phyloP scores from a whole-genome alignment of 30 jellyfish, hydroid and myxozoan species.

The Turritopsis rubra region DNA sequence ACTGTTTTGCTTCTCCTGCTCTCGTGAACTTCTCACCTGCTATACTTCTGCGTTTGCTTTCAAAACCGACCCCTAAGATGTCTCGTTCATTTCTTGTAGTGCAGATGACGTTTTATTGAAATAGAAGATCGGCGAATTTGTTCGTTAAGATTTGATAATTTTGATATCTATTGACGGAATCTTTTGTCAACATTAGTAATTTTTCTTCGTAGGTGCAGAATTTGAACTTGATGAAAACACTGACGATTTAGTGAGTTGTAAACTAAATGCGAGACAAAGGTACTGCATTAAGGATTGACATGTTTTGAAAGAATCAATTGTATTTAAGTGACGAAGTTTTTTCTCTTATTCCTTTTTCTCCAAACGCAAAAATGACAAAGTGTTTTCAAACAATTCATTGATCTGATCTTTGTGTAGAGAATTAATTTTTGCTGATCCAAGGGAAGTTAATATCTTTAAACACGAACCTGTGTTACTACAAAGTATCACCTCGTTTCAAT shows the following conservation, averaged over 20 bases:
- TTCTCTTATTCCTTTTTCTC: no score
- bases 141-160: no score
- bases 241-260: constrained; percentile 3
- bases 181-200: background rate
- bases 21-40: no score
- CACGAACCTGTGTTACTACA: constrained; percentile 25
- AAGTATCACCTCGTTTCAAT: constrained; percentile 25
- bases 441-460: background rate
- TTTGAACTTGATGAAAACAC: background rate
- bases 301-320: background rate
- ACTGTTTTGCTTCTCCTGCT: no score
- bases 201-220: constrained; percentile 20
- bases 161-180: no score
- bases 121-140: no score
- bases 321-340: no score
- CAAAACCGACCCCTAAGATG: no score
- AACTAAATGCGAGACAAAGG: background rate
- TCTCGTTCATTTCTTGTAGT: no score
- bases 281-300: background rate
- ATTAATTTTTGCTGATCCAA: background rate
- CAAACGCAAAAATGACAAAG: background rate
- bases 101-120: no score
- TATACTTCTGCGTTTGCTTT: no score
- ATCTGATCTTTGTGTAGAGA: background rate
- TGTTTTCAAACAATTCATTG: background rate